These are phyloP conservation scores for Charanyca ferruginea DNA, from an alignment of 2,888 invertebrate species.

Conservation along the genomic window DNA sequence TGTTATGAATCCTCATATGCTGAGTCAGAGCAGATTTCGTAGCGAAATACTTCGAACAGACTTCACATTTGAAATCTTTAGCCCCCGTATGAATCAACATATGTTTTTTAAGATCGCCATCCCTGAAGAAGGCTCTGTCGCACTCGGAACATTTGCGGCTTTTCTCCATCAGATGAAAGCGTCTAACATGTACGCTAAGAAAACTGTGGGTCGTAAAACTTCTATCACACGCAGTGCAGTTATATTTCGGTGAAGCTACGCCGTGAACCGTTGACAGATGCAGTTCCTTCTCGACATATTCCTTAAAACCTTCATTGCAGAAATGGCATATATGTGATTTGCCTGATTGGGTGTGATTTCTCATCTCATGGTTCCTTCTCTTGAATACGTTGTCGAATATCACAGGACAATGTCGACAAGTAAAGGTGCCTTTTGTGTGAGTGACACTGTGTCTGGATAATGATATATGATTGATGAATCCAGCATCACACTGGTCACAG, in stretches of 20 bases:
- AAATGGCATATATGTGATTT: constrained; percentile 66
- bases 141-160: constrained; percentile 67
- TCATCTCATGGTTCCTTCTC: constrained; percentile 79
- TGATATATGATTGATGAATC: constrained; percentile 72
- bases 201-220: constrained; percentile 28
- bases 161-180: constrained; percentile 66
- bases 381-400: constrained; percentile 81
- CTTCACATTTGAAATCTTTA: constrained; percentile 80
- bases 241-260: constrained; percentile 8
- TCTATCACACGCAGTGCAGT: constrained; percentile 50
- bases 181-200: constrained; percentile 41
- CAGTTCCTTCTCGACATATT: constrained; percentile 60
- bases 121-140: constrained; percentile 59
- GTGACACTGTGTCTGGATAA: constrained; percentile 68
- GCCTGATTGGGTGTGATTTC: constrained; percentile 66
- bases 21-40: constrained; percentile 74
- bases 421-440: constrained; percentile 72
- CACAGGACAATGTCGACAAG: constrained; percentile 78
- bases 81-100: constrained; percentile 81
- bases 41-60: constrained; percentile 76
- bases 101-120: constrained; percentile 76
- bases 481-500: constrained; percentile 75
- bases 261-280: constrained; percentile 64
- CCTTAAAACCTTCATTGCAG: constrained; percentile 70
- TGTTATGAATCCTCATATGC: constrained; percentile 75